Evolutionary conservation across 2,113 vertebrate genomes (phyloP).

Genomic region (Guaruba guarouba): DNA sequence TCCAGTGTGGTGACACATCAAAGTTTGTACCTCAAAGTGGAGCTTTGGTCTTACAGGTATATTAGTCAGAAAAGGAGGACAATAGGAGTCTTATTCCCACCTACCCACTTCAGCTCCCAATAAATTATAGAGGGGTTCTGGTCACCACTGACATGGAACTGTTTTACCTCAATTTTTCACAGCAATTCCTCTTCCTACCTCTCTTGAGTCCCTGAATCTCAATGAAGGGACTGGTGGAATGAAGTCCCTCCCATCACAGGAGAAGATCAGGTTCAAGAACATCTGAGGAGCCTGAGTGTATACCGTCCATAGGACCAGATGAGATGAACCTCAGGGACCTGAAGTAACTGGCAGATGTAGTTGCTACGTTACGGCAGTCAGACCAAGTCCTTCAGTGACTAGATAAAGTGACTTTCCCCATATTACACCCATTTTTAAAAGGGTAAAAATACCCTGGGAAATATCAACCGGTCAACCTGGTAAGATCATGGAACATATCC

Average conservation of each 20-base stretch:
- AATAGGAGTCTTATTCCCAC: not conserved
- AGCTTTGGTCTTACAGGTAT: not conserved
- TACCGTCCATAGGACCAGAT: no score
- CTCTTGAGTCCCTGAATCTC: not conserved
- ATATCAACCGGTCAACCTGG: rapidly evolving
- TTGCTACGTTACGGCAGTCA: not conserved
- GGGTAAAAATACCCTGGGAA: not conserved
- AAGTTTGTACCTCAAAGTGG: not conserved
- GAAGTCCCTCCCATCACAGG: not conserved
- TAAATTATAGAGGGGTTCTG: not conserved
- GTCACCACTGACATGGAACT: not conserved
- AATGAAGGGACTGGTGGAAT: not conserved
- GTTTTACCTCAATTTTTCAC: not conserved
- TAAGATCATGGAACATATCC: not conserved
- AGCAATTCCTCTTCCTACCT: not conserved
- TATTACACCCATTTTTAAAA: not conserved
- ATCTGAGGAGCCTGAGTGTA: not conserved
- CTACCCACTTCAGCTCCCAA: no score
- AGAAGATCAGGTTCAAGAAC: not conserved
- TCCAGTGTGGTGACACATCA: not conserved
- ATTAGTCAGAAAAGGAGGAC: not conserved
- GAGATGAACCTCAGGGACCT: not conserved
- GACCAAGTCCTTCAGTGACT: not conserved
- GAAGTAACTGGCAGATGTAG: not conserved
- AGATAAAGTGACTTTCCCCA: not conserved